Conservation (phyloP, 2,797 vertebrate genomes). For the Leptatherina wallacei region DNA sequence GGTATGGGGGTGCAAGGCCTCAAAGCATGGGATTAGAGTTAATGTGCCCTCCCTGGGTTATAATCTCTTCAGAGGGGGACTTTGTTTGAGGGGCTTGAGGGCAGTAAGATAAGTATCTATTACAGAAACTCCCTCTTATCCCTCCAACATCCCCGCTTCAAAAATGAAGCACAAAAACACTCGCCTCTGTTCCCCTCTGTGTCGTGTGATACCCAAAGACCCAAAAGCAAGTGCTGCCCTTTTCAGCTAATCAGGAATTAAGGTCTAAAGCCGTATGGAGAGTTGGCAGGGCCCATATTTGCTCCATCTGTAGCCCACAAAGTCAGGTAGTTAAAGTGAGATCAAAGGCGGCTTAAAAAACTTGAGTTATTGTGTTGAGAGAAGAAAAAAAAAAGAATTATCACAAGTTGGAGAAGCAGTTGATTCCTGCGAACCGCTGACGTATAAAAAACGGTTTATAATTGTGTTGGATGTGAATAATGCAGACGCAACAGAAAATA, state of each 20-base stretch:
- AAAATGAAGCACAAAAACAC: conserved; percentile 85
- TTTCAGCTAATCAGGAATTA: conserved; percentile 88
- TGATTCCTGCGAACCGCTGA: conserved; percentile 30
- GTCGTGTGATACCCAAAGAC: conserved; percentile 82
- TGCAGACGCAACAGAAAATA: background rate
- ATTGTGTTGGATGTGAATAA: background rate
- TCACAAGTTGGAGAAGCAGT: conserved; percentile 36
- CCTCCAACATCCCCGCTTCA: conserved; percentile 77
- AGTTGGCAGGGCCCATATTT: conserved; percentile 84
- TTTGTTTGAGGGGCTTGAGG: conserved; percentile 88
- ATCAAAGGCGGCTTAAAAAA: conserved; percentile 81
- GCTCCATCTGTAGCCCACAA: conserved; percentile 85
- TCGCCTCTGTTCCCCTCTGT: conserved; percentile 78
- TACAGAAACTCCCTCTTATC: conserved; percentile 87
- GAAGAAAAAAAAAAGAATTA: conserved; percentile 12
- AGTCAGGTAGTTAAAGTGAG: conserved; percentile 78
- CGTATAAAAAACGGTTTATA: background rate
- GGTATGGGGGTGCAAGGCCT: conserved; percentile 80
- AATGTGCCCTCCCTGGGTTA: conserved; percentile 89
- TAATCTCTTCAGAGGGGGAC: conserved; percentile 89
- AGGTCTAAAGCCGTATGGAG: conserved; percentile 82
- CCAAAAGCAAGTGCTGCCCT: conserved; percentile 85
- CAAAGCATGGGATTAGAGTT: conserved; percentile 90
- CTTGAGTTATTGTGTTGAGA: conserved; percentile 55
- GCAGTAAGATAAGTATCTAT: conserved; percentile 90